A percentile compares a stretch with the other conserved stretches of the same genome.
These are phyloP conservation scores for Heterodera filipjevi DNA, from an alignment of 2,888 invertebrate genomes.

Conservation along the genomic window DNA sequence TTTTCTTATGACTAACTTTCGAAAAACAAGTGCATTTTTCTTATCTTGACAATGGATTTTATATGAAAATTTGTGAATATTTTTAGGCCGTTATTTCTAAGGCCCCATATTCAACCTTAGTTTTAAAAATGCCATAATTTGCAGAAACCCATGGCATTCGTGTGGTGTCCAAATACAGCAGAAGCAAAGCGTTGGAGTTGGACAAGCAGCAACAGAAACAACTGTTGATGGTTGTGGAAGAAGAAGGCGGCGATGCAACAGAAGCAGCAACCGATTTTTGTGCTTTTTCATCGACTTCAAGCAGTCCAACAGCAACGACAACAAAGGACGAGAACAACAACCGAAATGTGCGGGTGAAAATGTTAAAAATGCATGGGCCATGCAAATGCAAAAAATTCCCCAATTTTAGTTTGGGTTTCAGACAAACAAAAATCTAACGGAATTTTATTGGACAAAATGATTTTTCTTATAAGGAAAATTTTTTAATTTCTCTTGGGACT, in stretches of 20 bases:
- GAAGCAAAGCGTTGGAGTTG: slow-evolving; percentile 61
- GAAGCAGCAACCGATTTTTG: neutral
- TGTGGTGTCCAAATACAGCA: slow-evolving; percentile 65
- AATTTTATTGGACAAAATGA: too few relatives aligned
- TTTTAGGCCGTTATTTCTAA: too few relatives aligned
- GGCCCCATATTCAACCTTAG: too few relatives aligned
- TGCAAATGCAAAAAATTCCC: neutral
- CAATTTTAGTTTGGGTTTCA: too few relatives aligned
- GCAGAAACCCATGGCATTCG: slow-evolving; percentile 67
- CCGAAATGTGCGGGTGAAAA: neutral
- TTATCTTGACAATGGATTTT: too few relatives aligned
- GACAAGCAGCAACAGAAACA: slow-evolving; percentile 10
- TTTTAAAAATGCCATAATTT: neutral
- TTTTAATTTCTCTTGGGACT: too few relatives aligned
- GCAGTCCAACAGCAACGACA: neutral
- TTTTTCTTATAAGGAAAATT: too few relatives aligned
- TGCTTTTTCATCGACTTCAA: neutral
- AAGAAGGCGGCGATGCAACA: neutral
- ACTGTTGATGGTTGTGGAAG: neutral
- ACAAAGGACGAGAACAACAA: slow-evolving; percentile 12
- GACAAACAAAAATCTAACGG: too few relatives aligned
- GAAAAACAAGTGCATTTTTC: too few relatives aligned
- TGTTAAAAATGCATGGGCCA: neutral
- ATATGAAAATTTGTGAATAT: too few relatives aligned
- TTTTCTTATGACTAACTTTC: too few relatives aligned